Evolutionary conservation across 1,140 invertebrate species (phyloP).

Genomic region (Aphelenchoides fujianensis): DNA sequence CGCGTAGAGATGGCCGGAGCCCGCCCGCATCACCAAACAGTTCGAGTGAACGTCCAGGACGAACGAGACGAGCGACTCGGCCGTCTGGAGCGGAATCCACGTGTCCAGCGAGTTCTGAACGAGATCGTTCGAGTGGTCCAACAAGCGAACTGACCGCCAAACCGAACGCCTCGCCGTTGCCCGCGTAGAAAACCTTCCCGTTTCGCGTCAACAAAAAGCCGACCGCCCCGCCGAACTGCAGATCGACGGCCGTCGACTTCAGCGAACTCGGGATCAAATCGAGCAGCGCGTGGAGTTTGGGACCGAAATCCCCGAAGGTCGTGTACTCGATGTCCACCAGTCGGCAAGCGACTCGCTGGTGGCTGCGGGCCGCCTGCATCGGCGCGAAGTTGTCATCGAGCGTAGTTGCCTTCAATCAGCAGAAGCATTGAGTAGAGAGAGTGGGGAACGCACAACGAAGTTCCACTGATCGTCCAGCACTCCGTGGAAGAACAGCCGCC

Average conservation of each 20-base stretch:
- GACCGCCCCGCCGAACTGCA: conserved; percentile 50
- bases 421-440: background rate
- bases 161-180: conserved; percentile 46
- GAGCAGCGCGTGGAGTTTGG: conserved; percentile 20
- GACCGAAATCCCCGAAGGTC: conserved; percentile 41
- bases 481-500: conserved; percentile 44
- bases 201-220: conserved; percentile 53
- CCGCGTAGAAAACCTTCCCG: conserved; percentile 59
- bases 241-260: conserved; percentile 37
- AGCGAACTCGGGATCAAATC: conserved; percentile 31
- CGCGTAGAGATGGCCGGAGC: conserved; percentile 53
- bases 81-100: conserved; percentile 51
- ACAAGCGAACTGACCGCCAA: conserved; percentile 28
- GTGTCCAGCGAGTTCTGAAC: conserved; percentile 38
- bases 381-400: conserved; percentile 47
- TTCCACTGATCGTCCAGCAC: conserved; percentile 44
- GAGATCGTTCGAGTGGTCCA: background rate
- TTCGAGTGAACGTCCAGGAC: conserved; percentile 38
- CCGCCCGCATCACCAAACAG: conserved; percentile 52
- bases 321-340: conserved; percentile 49
- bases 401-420: conserved; percentile 25
- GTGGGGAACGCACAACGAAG: conserved; percentile 31
- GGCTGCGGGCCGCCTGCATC: background rate
- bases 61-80: conserved; percentile 52
- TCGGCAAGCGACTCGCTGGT: conserved; percentile 34